These are phyloP conservation scores for Lepidostoma basale DNA, from an alignment of 1,140 invertebrate genomes.

Conservation along the genomic window DNA sequence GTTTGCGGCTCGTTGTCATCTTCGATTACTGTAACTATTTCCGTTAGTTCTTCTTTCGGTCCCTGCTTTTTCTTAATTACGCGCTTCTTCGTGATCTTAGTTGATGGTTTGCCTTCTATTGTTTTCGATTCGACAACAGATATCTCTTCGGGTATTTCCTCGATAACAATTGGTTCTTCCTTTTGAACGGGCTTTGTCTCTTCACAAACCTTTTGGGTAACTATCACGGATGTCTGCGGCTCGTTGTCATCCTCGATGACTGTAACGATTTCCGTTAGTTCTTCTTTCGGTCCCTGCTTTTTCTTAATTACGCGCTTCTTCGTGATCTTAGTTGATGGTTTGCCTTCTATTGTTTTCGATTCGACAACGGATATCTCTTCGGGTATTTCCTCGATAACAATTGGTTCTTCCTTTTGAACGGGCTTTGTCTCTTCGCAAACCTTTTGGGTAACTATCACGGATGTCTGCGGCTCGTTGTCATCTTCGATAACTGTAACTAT, in stretches of 20 bases:
- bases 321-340: constrained; percentile 40
- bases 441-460: no score
- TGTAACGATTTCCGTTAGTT: constrained; percentile 47
- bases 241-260: constrained; percentile 44
- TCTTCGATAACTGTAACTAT: no score
- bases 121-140: constrained; percentile 29
- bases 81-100: constrained; percentile 48
- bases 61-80: constrained; percentile 49
- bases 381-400: constrained; percentile 52
- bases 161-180: not conserved
- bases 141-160: constrained; percentile 8
- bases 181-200: constrained; percentile 12
- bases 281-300: constrained; percentile 30
- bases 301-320: constrained; percentile 40
- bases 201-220: constrained; percentile 32
- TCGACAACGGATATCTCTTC: constrained; percentile 46
- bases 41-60: constrained; percentile 46
- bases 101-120: constrained; percentile 37
- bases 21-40: constrained; percentile 48
- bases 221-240: constrained; percentile 40
- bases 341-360: constrained; percentile 40
- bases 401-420: no score
- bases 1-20: constrained; percentile 36
- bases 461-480: no score
- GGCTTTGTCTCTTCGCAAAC: no score